Evolutionary conservation across 2,113 vertebrate genomes (phyloP).

Genomic region (Australoheros scitulus): DNA sequence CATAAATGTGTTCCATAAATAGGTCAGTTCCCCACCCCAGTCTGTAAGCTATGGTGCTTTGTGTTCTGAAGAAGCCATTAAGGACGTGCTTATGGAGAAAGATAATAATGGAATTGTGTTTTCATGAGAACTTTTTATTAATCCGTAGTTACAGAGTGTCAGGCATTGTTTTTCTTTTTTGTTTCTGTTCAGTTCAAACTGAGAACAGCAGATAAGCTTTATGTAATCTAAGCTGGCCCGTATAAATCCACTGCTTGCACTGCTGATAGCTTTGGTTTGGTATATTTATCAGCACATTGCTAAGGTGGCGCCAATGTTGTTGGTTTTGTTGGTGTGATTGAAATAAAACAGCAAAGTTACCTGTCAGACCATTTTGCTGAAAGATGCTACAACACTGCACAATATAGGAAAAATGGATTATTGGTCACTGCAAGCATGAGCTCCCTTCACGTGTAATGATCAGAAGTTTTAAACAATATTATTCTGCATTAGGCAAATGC

Average conservation of each 20-base stretch:
- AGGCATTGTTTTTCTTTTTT: not conserved
- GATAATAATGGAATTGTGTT: slow-evolving; percentile 9
- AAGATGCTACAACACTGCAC: not conserved
- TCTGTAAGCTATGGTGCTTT: not conserved
- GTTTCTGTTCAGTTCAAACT: no score
- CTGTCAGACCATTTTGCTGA: not conserved
- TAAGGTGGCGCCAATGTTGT: no score
- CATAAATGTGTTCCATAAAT: slow-evolving; percentile 46
- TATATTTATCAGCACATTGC: no score
- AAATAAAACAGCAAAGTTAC: accelerated
- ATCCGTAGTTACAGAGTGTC: not conserved
- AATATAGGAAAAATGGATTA: accelerated
- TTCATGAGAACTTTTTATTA: not conserved
- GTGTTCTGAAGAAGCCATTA: not conserved
- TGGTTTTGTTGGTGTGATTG: no score
- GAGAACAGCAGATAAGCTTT: no score
- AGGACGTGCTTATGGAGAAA: not conserved
- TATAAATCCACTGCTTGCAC: no score
- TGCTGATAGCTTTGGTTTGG: not conserved
- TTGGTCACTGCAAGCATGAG: not conserved
- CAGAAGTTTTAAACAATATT: not conserved
- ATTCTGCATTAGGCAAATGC: not conserved
- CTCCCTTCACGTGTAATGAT: no score
- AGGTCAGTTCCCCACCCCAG: slow-evolving; percentile 13
- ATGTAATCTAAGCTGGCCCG: no score